Conservation (phyloP, 2,888 invertebrate species). For the Neoaliturus tenellus region DNA sequence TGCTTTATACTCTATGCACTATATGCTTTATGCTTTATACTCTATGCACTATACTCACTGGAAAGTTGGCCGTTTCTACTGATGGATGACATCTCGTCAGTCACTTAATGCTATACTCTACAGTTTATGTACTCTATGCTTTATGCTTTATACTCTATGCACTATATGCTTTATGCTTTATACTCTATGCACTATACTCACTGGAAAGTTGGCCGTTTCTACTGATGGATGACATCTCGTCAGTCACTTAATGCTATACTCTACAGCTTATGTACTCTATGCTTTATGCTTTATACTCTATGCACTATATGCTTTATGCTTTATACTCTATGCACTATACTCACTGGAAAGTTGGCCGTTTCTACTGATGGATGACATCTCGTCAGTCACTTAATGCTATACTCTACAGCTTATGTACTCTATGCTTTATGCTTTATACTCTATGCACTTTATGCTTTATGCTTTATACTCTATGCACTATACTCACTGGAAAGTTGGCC, state of each 20-base stretch:
- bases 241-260: no score
- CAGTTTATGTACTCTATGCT: no score
- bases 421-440: no score
- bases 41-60: slow-evolving; percentile 71
- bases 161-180: background rate
- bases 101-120: no score
- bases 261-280: no score
- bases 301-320: background rate
- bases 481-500: slow-evolving; percentile 73
- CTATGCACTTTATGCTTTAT: background rate
- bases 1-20: no score
- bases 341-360: slow-evolving; percentile 74
- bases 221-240: background rate
- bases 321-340: slow-evolving; percentile 65
- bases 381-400: slow-evolving; percentile 69
- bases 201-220: no score
- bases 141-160: no score
- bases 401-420: no score
- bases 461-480: background rate
- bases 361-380: slow-evolving; percentile 70
- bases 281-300: no score
- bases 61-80: slow-evolving; percentile 73
- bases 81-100: slow-evolving; percentile 70
- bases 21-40: no score
- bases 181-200: no score